These are phyloP conservation scores for Serripes groenlandicus DNA, from an alignment of 2,888 invertebrate genomes.

Conservation along the genomic window DNA sequence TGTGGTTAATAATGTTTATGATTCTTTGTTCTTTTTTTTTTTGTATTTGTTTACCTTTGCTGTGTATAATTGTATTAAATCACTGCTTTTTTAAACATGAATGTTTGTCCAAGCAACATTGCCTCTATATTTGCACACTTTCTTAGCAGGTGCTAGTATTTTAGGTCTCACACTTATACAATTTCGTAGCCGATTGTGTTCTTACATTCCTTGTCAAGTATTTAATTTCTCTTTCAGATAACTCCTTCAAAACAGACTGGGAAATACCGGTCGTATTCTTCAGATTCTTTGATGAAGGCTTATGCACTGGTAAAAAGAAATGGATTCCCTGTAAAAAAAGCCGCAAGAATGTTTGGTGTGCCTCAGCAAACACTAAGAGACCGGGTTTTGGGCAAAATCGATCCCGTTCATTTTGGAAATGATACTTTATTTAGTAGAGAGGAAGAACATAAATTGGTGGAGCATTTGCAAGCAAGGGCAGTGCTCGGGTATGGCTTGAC, in stretches of 20 bases:
- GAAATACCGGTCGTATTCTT: not conserved
- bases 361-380: constrained; percentile 13
- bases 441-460: constrained; percentile 9
- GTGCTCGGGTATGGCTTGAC: constrained; percentile 20
- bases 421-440: constrained; percentile 26
- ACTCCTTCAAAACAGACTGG: not conserved
- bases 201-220: too few relatives aligned
- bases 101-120: too few relatives aligned
- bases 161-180: too few relatives aligned
- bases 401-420: constrained; percentile 19
- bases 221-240: constrained; percentile 11
- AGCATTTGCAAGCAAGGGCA: constrained; percentile 18
- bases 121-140: too few relatives aligned
- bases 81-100: too few relatives aligned
- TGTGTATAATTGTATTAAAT: too few relatives aligned
- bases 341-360: constrained; percentile 22
- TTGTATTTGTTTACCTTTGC: too few relatives aligned
- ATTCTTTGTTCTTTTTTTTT: too few relatives aligned
- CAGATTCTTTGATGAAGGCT: constrained; percentile 1
- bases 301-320: not conserved
- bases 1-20: too few relatives aligned
- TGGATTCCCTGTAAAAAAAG: constrained; percentile 3
- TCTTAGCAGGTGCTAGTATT: too few relatives aligned
- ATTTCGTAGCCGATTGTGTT: too few relatives aligned
- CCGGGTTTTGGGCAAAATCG: constrained; percentile 3